Evolutionary conservation across 1,140 invertebrate genomes (phyloP).

Genomic region (Chironomus tepperi): DNA sequence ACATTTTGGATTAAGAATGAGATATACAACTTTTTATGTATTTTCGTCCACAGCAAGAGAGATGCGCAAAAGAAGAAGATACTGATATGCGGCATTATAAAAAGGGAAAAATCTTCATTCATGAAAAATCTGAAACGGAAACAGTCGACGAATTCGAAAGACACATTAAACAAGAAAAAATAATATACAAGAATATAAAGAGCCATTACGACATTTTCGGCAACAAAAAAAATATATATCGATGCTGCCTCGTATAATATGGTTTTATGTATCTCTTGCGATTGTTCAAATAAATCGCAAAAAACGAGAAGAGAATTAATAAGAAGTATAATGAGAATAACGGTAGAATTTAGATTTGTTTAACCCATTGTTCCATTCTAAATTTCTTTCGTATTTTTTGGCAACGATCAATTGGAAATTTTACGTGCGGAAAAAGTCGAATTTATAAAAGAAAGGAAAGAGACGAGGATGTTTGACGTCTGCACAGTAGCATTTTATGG

Average conservation of each 20-base stretch:
- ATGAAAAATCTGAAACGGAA: slow-evolving; percentile 13
- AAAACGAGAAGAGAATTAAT: neutral
- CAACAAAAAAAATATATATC: neutral
- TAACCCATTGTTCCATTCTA: no score
- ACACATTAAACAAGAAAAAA: slow-evolving; percentile 4
- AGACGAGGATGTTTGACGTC: no score
- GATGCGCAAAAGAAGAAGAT: no score
- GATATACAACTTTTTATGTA: no score
- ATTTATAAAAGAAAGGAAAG: no score
- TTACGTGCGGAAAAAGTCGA: no score
- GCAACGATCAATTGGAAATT: no score
- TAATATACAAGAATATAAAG: neutral
- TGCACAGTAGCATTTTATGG: no score
- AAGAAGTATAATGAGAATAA: neutral
- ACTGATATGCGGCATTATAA: no score
- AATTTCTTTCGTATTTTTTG: no score
- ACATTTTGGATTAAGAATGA: no score
- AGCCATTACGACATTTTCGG: neutral
- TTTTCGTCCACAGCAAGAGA: no score
- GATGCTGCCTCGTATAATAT: neutral
- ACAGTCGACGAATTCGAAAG: slow-evolving; percentile 4
- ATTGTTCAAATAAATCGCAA: slow-evolving; percentile 5
- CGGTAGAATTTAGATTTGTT: neutral
- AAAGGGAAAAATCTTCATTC: slow-evolving; percentile 1
- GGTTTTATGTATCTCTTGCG: neutral